These are phyloP conservation scores for Cheilosia soror DNA, from an alignment of 2,888 invertebrate genomes.

Conservation along the genomic window DNA sequence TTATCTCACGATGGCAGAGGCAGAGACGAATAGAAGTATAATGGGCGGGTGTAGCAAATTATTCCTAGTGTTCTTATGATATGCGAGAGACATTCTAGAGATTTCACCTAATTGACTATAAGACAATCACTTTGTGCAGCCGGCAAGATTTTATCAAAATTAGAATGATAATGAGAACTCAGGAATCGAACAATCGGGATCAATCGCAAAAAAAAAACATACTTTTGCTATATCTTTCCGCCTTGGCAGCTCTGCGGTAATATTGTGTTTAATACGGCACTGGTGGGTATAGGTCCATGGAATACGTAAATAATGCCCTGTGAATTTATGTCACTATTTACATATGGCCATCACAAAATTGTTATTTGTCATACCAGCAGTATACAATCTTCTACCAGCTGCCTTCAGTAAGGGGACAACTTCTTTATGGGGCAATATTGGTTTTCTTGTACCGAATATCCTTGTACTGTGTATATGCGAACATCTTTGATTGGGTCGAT, in stretches of 20 bases:
- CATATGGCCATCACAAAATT: conserved; percentile 55
- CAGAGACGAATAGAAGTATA: neutral
- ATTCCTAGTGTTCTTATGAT: neutral
- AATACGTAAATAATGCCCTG: conserved; percentile 41
- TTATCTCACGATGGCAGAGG: conserved; percentile 34
- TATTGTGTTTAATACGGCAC: neutral
- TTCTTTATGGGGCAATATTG: conserved; percentile 27
- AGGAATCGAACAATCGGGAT: conserved; percentile 7
- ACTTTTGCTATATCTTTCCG: neutral
- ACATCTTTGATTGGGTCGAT: conserved; percentile 36
- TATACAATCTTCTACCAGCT: neutral
- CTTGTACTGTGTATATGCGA: conserved; percentile 3
- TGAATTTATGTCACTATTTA: conserved; percentile 56
- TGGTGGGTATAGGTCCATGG: conserved; percentile 5
- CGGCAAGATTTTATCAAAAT: conserved; percentile 10
- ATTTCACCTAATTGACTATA: conserved; percentile 20
- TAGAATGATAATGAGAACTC: conserved; percentile 4
- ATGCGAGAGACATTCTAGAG: conserved; percentile 23
- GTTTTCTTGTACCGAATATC: conserved; percentile 20
- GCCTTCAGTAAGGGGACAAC: conserved; percentile 26
- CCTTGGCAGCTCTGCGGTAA: neutral
- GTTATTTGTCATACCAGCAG: conserved; percentile 41
- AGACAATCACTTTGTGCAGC: conserved; percentile 4
- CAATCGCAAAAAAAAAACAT: conserved; percentile 12
- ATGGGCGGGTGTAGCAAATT: conserved; percentile 1